A percentile compares a stretch with the other conserved stretches of the same genome.
These are phyloP conservation scores for Eurytoma californica DNA, from an alignment of 2,888 invertebrate genomes.

Conservation along the genomic window DNA sequence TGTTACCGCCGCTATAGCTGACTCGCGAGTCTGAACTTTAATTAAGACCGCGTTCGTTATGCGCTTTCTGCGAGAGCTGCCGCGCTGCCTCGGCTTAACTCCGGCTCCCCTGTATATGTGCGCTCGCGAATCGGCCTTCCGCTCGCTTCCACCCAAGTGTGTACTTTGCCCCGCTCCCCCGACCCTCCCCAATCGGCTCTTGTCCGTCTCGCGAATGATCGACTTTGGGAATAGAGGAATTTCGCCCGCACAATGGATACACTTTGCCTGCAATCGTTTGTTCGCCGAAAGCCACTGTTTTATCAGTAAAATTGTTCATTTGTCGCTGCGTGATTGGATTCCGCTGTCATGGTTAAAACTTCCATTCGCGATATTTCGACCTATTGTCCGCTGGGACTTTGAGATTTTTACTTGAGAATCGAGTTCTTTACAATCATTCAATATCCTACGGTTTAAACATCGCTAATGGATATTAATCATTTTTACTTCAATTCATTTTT, in stretches of 20 bases:
- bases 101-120: background rate
- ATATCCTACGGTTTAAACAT: too few species aligned
- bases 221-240: conserved; percentile 40
- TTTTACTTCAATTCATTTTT: too few species aligned
- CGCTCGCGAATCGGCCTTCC: conserved; percentile 1
- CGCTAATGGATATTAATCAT: too few species aligned
- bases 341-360: background rate
- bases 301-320: conserved; percentile 23
- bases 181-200: background rate
- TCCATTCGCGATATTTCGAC: background rate
- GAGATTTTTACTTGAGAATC: too few species aligned
- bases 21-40: conserved; percentile 68
- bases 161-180: background rate
- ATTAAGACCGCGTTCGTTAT: conserved; percentile 69
- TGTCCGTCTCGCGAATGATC: conserved; percentile 20
- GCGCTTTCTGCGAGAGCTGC: conserved; percentile 56
- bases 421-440: too few species aligned
- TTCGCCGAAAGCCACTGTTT: conserved; percentile 23
- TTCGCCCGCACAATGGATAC: conserved; percentile 10
- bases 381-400: too few species aligned
- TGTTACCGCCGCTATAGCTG: conserved; percentile 63
- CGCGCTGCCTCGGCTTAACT: conserved; percentile 27
- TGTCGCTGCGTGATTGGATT: conserved; percentile 24
- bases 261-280: conserved; percentile 3
- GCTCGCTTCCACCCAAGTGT: background rate